These are phyloP conservation scores for Sminthopsis crassicaudata DNA, from an alignment of 2,113 vertebrate species.

Conservation along the genomic window DNA sequence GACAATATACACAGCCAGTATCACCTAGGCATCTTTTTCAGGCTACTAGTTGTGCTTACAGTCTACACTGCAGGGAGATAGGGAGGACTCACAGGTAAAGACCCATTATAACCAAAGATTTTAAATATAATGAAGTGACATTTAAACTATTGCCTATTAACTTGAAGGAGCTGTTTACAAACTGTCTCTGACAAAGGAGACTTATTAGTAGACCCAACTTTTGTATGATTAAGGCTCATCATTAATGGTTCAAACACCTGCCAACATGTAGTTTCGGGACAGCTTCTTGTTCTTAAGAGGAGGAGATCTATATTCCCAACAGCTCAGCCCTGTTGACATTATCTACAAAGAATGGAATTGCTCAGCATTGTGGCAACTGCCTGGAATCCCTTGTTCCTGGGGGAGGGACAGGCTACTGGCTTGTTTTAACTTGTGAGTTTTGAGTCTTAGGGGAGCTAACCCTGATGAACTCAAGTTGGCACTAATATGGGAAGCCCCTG, in stretches of 20 bases:
- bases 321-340: not conserved
- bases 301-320: not conserved
- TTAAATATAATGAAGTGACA: fast-evolving
- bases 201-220: not conserved
- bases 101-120: not conserved
- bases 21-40: not conserved
- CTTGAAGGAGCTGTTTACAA: not conserved
- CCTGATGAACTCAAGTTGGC: not conserved
- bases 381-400: not conserved
- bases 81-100: not conserved
- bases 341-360: not conserved
- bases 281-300: not conserved
- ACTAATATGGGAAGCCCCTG: not conserved
- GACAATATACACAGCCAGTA: constrained; percentile 25
- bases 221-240: not conserved
- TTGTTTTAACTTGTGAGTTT: not conserved
- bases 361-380: not conserved
- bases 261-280: not conserved
- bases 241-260: not conserved
- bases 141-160: not conserved
- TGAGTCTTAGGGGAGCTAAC: not conserved
- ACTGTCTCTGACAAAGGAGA: not conserved
- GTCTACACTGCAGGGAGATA: not conserved
- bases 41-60: not conserved
- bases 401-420: not conserved